Evolutionary conservation across 1,140 invertebrate species (phyloP), one percentile per base, ranked within the genome.

Genomic region (Sitobion miscanthi): DNA sequence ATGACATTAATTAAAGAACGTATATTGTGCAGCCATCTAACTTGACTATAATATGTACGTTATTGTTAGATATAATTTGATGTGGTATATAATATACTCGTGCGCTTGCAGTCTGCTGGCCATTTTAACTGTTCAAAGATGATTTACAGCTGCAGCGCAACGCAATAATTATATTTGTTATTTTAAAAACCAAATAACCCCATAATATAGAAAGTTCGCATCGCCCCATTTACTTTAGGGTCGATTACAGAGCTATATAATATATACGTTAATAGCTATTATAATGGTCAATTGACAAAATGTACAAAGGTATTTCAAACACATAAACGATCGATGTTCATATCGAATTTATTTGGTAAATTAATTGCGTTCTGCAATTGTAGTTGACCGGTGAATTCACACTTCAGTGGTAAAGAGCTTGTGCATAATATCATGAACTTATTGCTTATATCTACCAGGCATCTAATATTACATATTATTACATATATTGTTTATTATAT

Each of bases 11-110:
- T 88, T 49, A 88, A 54, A 30, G 20, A 52, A 52, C 20, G 5
- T 17, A 35, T n/a, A 54, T 54, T 35, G 45, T 52, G 21, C 42
- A 88, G 25, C 14, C 23, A 47, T 47, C 42, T 45, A 42, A 49
- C 35, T 89, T 57, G 35, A 89, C 38, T 89, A 54, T 57, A 77
- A 54, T 57, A 77, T 14, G 14, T 77, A 17, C n/a, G 52, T 57
- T 57, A 89, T 89, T 89, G 52, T 89, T 89, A 9, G 35, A 89
- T 89, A 89, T 89, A 38, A 57, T 57, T 38, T 35, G 30, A 25
- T 38, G 88, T 30, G 35, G 38, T 89, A 38, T 52, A 7, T 38
- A 35, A 42, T 42, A 54, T 1, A 77, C 62, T n/a, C n/a, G 30
- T 77, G 30, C 30, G 14, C 30, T n/a, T 77, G n/a, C n/a, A 77